Evolutionary conservation across 2,888 invertebrate species (phyloP).

Genomic region (Andricus quercusramuli): DNA sequence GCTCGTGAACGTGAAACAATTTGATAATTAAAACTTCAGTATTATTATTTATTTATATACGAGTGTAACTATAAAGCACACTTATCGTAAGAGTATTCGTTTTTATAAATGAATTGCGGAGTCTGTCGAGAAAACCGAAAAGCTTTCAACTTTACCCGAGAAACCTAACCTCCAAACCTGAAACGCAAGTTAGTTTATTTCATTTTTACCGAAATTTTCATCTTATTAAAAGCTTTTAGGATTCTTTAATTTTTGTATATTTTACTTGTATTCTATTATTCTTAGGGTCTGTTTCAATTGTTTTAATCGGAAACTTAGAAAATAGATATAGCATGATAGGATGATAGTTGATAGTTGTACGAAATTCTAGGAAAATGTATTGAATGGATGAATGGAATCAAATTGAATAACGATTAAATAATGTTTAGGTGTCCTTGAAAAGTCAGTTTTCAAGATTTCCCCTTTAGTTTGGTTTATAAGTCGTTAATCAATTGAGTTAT

Average conservation of each 20-base stretch:
- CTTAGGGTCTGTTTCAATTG: not conserved
- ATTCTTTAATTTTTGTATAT: not conserved
- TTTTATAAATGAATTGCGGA: not conserved
- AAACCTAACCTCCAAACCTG: slow-evolving; percentile 25
- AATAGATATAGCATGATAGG: not conserved
- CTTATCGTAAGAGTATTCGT: not conserved
- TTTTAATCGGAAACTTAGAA: not conserved
- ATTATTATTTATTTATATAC: not conserved
- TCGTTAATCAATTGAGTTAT: not conserved
- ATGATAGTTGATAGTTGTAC: too few species aligned
- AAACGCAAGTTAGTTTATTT: slow-evolving; percentile 27
- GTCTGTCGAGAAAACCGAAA: not conserved
- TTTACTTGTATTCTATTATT: not conserved
- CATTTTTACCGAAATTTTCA: not conserved
- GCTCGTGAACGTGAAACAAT: not conserved
- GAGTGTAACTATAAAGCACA: not conserved
- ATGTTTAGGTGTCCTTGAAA: not conserved
- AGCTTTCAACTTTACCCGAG: not conserved
- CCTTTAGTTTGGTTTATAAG: not conserved
- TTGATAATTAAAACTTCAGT: not conserved
- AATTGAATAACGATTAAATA: not conserved
- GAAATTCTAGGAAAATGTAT: not conserved
- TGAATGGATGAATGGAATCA: not conserved
- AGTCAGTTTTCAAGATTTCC: not conserved
- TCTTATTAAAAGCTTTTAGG: not conserved